Evolutionary conservation across 2,113 vertebrate species (phyloP), one percentile per base, ranked within the genome.

Genomic region (Sakesphorus luctuosus): DNA sequence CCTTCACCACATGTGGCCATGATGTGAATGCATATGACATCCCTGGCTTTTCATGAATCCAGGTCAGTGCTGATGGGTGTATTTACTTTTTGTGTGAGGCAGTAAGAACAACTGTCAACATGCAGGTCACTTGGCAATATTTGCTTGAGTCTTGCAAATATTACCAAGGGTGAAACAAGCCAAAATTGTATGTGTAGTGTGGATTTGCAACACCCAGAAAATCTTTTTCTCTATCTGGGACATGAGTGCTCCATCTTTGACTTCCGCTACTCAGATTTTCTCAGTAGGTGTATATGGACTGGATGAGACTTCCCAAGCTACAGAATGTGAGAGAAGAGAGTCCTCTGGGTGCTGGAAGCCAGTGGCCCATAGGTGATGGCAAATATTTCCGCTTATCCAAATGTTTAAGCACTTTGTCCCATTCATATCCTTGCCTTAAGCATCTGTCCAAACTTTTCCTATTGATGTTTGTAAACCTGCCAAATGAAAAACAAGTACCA

Each of bases 1-100:
- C 91, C 66, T 82, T 46, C 91, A 72, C 62, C 91, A 87, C 49
- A 18, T 93, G 91, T 89, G 93, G 74, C 84, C 93, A 87, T 69
- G 87, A 94, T 96, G 58, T 84, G 53, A 94, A 73, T 0, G 0
- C 93, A 89, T 87, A 84, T 76, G 89, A 44, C 89, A 91, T 33
- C 74, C 49, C 74, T 92, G 86, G 65, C 84, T 94, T 65, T 66
- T 92, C 84, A 73, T 93, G 89, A 81, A 93, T 66, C 3, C 0
- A 8, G 62, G 62, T 91, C 93, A 95, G 85, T 75, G 61, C 40
- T 75, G 24, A 76, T 79, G 89, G 72, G 38, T 81, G 38, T 66
- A 68, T 84, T 92, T 85, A 36, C 16, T 55, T 81, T 74, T 84
- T 68, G 15, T 81, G 47, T 21, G n/a, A 87, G 56, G 24, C 84